Base-by-base conservation (phyloP, 2,113 vertebrate genomes). In the Coracopsis vasa region DNA sequence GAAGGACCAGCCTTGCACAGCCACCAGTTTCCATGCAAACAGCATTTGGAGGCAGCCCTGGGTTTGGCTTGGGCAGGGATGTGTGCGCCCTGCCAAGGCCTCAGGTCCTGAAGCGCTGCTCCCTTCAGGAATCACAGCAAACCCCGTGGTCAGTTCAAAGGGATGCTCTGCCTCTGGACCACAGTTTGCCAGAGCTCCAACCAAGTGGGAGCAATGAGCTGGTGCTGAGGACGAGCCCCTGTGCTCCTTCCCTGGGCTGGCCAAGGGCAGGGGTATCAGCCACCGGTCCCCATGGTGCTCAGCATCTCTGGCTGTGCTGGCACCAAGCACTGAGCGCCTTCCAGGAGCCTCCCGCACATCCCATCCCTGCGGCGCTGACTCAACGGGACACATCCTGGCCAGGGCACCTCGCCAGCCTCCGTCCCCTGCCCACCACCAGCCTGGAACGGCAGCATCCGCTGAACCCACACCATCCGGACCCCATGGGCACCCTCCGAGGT, bases 261-360 rank as follows among this genome's bases (percentile, higher is more conserved):
- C 50, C 33, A 12, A 69, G 33, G 60, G 24, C 6, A 24, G 14
- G 16, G 19, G 17, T 47, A 25, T 61, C 10, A n/a, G 51, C 13
- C 42, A 44, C 10, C 0, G 1, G 65, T 20, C 31, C 21, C 24
- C 2, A 4, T 23, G 47, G 69, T 51, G 70, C 86, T n/a, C 70
- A 24, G 29, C 0, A 0, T n/a, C n/a, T 25, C 80, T 0, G 3
- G 56, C 65, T 0, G 0, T 0, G 7, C 88, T 50, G 86, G 70
- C 88, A 90, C 37, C 0, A 0, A 74, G 42, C 3, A 8, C 88
- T 0, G 6, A 90, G 70, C 7, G 0, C 66, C 80, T 86, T 79
- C 74, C 28, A 37, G 79, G 28, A 90, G 79, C 88, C 71, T 93
- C 96, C 91, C 25, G 82, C 62, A 0, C 79, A 11, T 20, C 39